A percentile compares a stretch with the other conserved stretches of the same genome.
Evolutionary conservation across 1,140 invertebrate species (phyloP).

Genomic region (Melanaphis sacchari): DNA sequence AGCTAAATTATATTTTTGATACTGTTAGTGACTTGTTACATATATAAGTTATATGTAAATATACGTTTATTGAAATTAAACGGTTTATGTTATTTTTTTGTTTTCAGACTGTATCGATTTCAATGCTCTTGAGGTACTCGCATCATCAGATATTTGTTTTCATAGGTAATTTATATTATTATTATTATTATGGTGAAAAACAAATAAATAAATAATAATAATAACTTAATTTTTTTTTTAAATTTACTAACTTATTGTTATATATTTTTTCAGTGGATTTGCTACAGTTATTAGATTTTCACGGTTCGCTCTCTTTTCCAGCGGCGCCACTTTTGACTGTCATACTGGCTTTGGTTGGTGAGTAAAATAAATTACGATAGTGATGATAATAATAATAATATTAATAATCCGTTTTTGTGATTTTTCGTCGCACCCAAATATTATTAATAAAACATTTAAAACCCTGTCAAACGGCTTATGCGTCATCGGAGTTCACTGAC

Average conservation of each 20-base stretch:
- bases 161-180: conserved; percentile 78
- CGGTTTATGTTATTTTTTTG: conserved; percentile 61
- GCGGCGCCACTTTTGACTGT: conserved; percentile 95
- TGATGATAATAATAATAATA: neutral
- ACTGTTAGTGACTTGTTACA: neutral
- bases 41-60: too few species aligned
- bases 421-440: neutral
- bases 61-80: neutral
- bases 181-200: conserved; percentile 7
- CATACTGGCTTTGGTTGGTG: conserved; percentile 96
- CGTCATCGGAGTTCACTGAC: conserved; percentile 16
- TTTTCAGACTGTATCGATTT: conserved; percentile 96
- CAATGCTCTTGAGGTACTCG: conserved; percentile 96
- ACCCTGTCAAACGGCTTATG: conserved; percentile 32
- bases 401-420: neutral
- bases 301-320: conserved; percentile 90
- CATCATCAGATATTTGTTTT: conserved; percentile 99
- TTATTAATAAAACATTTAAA: conserved; percentile 33
- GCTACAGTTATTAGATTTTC: conserved; percentile 96
- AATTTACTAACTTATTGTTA: neutral
- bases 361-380: conserved; percentile 65
- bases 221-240: neutral
- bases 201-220: neutral
- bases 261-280: conserved; percentile 81
- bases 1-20: neutral